These are phyloP conservation scores for Pachypsylla venusta DNA, from an alignment of 1,140 invertebrate species.

Conservation along the genomic window DNA sequence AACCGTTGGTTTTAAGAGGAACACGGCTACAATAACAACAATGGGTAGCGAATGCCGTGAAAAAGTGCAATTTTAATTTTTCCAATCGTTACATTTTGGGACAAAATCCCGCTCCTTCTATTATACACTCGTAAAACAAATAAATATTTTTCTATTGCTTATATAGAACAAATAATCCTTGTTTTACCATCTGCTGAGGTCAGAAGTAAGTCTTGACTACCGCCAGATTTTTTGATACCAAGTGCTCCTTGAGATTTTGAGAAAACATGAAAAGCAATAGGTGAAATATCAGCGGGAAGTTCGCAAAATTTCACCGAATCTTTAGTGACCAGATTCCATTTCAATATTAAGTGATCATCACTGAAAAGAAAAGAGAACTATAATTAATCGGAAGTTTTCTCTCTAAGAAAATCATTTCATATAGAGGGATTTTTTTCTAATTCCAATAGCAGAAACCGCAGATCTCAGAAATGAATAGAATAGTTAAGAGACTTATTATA, in stretches of 20 bases:
- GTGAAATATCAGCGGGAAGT: constrained; percentile 67
- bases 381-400: constrained; percentile 9
- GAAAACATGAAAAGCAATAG: constrained; percentile 78
- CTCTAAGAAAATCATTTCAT: constrained; percentile 9
- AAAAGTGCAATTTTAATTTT: not conserved
- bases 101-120: not conserved
- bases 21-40: no score
- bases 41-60: no score
- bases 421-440: constrained; percentile 3
- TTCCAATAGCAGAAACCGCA: constrained; percentile 7
- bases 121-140: constrained; percentile 4
- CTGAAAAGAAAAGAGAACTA: constrained; percentile 34
- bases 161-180: constrained; percentile 23
- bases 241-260: constrained; percentile 34
- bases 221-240: constrained; percentile 47
- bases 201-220: constrained; percentile 67
- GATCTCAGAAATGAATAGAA: constrained; percentile 9
- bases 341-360: constrained; percentile 79
- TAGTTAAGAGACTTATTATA: not conserved
- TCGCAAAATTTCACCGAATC: constrained; percentile 60
- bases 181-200: constrained; percentile 73
- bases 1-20: no score
- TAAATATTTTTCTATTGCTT: constrained; percentile 10
- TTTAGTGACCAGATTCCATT: constrained; percentile 68
- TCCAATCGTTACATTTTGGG: not conserved